Conservation (phyloP, 2,797 vertebrate species). For the Anguilla obscura region DNA sequence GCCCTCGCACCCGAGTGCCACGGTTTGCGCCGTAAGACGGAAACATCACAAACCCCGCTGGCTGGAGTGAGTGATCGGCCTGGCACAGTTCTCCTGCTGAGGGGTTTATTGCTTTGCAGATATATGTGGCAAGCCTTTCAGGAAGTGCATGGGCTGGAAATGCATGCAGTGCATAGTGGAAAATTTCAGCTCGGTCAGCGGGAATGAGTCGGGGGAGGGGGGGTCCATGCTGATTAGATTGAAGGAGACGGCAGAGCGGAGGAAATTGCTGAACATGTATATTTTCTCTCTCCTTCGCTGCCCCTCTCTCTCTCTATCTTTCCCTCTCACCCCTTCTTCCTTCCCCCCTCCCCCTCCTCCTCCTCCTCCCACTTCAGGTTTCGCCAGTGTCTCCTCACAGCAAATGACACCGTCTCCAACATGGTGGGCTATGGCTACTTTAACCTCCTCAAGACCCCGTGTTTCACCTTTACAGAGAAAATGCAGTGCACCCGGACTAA, state of each 20-base stretch:
- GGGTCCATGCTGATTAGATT: background rate
- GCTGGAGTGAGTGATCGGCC: background rate
- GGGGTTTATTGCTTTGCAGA: background rate
- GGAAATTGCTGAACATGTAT: background rate
- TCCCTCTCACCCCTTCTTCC: background rate
- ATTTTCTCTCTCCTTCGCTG: background rate
- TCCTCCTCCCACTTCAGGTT: conserved; percentile 68
- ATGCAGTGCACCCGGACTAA: conserved; percentile 76
- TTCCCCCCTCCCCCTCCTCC: background rate
- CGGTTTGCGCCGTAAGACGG: background rate
- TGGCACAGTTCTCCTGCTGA: background rate
- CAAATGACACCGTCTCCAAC: conserved; percentile 73
- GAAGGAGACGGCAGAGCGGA: background rate
- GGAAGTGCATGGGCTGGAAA: background rate
- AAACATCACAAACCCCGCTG: background rate
- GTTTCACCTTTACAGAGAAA: conserved; percentile 78
- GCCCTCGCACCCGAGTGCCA: background rate
- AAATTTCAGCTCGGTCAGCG: background rate
- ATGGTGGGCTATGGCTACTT: conserved; percentile 85
- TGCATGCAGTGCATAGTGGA: background rate
- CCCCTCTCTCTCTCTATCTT: background rate
- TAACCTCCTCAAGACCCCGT: conserved; percentile 81
- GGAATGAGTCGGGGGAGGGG: no score
- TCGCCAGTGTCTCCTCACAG: conserved; percentile 70
- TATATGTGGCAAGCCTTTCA: background rate